A percentile compares a stretch with the other conserved stretches of the same genome.
Conservation (phyloP, 2,888 invertebrate species). For the Phaedon cochleariae region DNA sequence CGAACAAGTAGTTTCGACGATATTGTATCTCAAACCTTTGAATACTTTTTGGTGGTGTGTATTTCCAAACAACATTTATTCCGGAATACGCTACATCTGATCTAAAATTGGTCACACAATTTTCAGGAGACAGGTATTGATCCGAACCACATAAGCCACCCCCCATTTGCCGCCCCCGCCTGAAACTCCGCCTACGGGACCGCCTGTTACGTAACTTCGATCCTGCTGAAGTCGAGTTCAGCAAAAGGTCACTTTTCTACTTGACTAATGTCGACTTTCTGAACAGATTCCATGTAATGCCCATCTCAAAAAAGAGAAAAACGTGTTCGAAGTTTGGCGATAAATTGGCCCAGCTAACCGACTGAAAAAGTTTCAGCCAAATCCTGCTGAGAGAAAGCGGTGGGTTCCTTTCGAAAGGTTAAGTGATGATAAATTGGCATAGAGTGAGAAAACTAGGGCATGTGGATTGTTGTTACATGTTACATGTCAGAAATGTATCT, state of each 20-base stretch:
- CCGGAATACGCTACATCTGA: slow-evolving; percentile 17
- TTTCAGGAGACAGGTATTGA: slow-evolving; percentile 30
- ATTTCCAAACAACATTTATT: not conserved
- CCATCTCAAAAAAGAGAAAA: slow-evolving; percentile 17
- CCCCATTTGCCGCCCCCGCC: slow-evolving; percentile 20
- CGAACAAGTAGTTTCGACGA: no score
- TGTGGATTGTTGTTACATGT: no score
- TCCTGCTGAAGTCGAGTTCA: slow-evolving; percentile 24
- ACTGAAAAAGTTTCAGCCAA: not conserved
- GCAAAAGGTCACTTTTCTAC: slow-evolving; percentile 29
- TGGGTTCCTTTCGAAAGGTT: no score
- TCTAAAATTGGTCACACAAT: slow-evolving; percentile 28
- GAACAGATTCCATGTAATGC: slow-evolving; percentile 18
- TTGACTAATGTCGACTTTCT: slow-evolving; percentile 27
- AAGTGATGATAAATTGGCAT: no score
- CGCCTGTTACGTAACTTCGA: slow-evolving; percentile 25
- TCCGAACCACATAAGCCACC: slow-evolving; percentile 24
- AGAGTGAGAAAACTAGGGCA: no score
- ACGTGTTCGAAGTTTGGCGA: not conserved
- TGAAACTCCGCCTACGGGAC: slow-evolving; percentile 20
- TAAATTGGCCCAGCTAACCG: slow-evolving; percentile 8
- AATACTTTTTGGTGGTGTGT: no score
- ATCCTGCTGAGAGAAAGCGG: no score
- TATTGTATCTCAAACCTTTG: no score
- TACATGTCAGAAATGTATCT: no score